phyloP scores from a whole-genome alignment of 1,140 invertebrate genomes.

The Heliothis virescens region DNA sequence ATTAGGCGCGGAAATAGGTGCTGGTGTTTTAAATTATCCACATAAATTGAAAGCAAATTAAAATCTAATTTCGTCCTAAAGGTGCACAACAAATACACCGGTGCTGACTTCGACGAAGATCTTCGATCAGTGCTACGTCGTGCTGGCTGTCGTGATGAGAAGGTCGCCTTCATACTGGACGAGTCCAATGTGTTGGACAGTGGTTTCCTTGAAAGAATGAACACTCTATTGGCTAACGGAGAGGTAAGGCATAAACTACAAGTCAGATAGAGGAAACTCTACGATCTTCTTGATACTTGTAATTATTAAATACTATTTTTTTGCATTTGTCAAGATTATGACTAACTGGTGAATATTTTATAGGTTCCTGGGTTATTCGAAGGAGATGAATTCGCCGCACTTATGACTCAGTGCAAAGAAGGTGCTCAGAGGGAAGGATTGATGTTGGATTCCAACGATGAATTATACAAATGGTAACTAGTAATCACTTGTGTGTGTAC shows the following conservation, averaged over 20 bases:
- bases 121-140: slow-evolving; percentile 96
- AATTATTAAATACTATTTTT: no score
- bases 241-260: slow-evolving; percentile 87
- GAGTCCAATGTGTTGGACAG: slow-evolving; percentile 99
- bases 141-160: slow-evolving; percentile 99
- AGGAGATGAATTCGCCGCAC: slow-evolving; percentile 98
- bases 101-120: slow-evolving; percentile 99
- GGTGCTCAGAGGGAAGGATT: slow-evolving; percentile 98
- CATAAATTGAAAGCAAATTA: no score
- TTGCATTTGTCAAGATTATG: no score
- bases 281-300: no score
- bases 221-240: slow-evolving; percentile 99
- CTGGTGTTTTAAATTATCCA: no score
- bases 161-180: slow-evolving; percentile 99
- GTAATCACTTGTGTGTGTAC: neutral
- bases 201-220: slow-evolving; percentile 99
- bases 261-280: neutral
- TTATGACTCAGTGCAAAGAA: slow-evolving; percentile 99
- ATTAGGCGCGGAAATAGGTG: no score
- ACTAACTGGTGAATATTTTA: no score
- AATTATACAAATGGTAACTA: slow-evolving; percentile 96
- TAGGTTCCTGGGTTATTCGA: slow-evolving; percentile 96
- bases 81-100: slow-evolving; percentile 99
- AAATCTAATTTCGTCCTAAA: slow-evolving; percentile 63
- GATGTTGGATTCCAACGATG: slow-evolving; percentile 99